Evolutionary conservation across 2,797 vertebrate species (phyloP), one percentile per base, ranked within the genome.

Genomic region (Lerista edwardsae): DNA sequence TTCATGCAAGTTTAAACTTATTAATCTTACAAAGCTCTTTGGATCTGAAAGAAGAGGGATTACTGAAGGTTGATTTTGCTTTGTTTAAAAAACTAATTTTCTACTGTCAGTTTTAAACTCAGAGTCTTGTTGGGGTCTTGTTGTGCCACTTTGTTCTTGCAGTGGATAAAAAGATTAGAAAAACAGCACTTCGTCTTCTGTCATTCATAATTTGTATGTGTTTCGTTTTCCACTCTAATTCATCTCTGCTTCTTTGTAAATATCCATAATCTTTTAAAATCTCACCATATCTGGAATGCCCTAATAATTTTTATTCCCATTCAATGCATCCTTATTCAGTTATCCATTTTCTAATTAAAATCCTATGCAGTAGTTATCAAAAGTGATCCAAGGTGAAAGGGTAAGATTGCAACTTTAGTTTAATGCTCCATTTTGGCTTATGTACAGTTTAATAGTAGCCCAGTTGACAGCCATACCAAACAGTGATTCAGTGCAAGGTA

Each of bases 141-240:
- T 41, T 77, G 61, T 88, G 88, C 25, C 11, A 19, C 69, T 81
- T 91, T 92, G 72, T 88, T 91, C 75, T 72, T 80, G 23, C 73
- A 82, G 79, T 87, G 79, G 81, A 39, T 84, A 74, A 82, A 10
- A 72, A 15, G 77, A 11, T 82, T 84, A 87, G 89, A 86, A 93
- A 62, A 0, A 0, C 51, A 84, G 44, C 62, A 68, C 31, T n/a
- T 59, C 62, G 90, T 86, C 83, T 86, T 84, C 59, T 90, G 89
- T 27, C 75, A 88, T 91, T 90, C 85, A 93, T 89, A 90, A 93
- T 92, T 90, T 84, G 93, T 77, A 86, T 44, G 59, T 31, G 31
- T 89, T 87, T 89, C 84, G 91, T 93, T 90, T 82, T 91, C 86
- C 90, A 80, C 84, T 86, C 78, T 88, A 81, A 86, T 68, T 93